phyloP scores from a whole-genome alignment of 2,888 invertebrate species.

The Cantharis rufa region DNA sequence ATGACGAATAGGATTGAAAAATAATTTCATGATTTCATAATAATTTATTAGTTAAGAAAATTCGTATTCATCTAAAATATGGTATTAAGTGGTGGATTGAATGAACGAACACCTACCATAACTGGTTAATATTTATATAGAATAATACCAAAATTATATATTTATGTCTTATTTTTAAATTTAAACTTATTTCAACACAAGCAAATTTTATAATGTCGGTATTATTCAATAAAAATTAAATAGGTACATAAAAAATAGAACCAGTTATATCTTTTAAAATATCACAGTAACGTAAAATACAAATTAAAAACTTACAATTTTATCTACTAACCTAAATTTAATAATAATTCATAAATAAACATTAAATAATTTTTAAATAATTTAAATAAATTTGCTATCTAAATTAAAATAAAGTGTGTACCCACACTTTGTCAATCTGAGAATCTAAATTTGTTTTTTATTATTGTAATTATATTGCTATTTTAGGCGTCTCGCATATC shows the following conservation, averaged over 20 bases:
- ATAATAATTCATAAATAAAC: slow-evolving; percentile 11
- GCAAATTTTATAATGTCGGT: background rate
- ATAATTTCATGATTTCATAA: background rate
- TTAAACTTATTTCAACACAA: background rate
- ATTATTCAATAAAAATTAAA: slow-evolving; percentile 8
- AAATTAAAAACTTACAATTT: slow-evolving; percentile 10
- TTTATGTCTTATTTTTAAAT: background rate
- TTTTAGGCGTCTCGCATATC: background rate
- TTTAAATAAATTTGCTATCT: slow-evolving; percentile 21
- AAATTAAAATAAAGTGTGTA: slow-evolving; percentile 1
- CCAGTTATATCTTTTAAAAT: slow-evolving; percentile 19
- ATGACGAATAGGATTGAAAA: background rate
- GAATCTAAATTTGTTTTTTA: background rate
- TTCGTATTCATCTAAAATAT: background rate
- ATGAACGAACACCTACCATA: background rate
- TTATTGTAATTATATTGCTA: background rate
- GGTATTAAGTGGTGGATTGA: background rate
- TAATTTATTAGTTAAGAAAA: background rate
- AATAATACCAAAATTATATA: background rate
- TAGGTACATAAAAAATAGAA: background rate
- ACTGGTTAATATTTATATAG: background rate
- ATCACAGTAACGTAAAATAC: slow-evolving; percentile 32
- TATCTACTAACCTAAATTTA: background rate
- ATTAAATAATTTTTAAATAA: slow-evolving; percentile 16
- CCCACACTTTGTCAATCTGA: background rate